Evolutionary conservation across 1,140 invertebrate species (phyloP), one percentile per base, ranked within the genome.

Genomic region (Grapholita molesta): DNA sequence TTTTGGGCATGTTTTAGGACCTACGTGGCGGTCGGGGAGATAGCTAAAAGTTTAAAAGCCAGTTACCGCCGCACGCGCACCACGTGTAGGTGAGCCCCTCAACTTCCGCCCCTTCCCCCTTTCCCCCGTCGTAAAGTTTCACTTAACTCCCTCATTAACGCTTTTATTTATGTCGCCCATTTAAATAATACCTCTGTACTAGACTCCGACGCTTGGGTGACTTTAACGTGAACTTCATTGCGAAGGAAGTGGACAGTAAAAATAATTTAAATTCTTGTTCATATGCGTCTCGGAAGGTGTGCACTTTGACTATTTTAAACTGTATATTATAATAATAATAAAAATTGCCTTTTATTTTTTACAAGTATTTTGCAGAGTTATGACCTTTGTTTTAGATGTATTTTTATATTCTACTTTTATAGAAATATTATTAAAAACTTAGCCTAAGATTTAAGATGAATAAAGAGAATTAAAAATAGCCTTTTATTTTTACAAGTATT

Each of bases 21-120:
- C n/a, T n/a, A n/a, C n/a, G n/a, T n/a, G n/a, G n/a, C n/a, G n/a
- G n/a, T n/a, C n/a, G n/a, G n/a, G n/a, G n/a, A n/a, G n/a, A n/a
- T n/a, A n/a, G n/a, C n/a, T 42, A 32, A 18, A 38, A 30, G 33
- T 23, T 52, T 55, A 66, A 64, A 32, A 28, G 64, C 74, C 77
- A n/a, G 77, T 89, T 89, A 89, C 87, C 86, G 71, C 74, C 75
- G 79, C 82, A 80, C 83, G 83, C 77, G 77, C 69, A 76, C 72
- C 85, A 88, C 81, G 87, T 86, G 85, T 28, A 28, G 82, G 71
- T 70, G 55, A 72, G 66, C 70, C 74, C 78, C 76, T 21, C 6
- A 77, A 83, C 80, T 84, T 89, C 87, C 87, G 87, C 82, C 83
- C 83, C 84, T 83, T 78, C 71, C 76, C n/a, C n/a, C n/a, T n/a